Percentiles rank a stretch among this genome's conserved stretches.
These are phyloP conservation scores for Scaptomyza graminum DNA, from an alignment of 1,140 invertebrate genomes.

Conservation along the genomic window DNA sequence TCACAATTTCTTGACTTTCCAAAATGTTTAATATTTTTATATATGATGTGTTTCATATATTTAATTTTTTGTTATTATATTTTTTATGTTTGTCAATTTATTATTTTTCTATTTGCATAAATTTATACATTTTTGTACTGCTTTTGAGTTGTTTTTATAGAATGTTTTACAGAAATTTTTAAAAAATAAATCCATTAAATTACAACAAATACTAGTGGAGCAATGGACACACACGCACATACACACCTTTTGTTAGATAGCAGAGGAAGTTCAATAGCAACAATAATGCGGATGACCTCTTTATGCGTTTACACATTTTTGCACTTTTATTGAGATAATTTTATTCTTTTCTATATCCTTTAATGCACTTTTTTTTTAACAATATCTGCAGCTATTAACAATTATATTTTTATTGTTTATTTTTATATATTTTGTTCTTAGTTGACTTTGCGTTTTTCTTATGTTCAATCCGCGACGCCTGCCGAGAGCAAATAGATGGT, in stretches of 20 bases:
- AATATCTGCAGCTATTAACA: constrained; percentile 11
- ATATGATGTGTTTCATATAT: too few relatives aligned
- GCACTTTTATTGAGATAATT: constrained; percentile 2
- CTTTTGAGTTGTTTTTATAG: too few relatives aligned
- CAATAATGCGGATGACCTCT: constrained; percentile 32
- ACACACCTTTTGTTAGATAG: constrained; percentile 63
- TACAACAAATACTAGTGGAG: constrained; percentile 11
- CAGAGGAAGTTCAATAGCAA: constrained; percentile 42
- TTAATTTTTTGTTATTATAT: too few relatives aligned
- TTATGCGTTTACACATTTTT: constrained; percentile 21
- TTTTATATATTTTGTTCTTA: constrained; percentile 15
- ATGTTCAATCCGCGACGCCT: background rate
- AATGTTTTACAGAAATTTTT: too few relatives aligned
- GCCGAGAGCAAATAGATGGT: constrained; percentile 12
- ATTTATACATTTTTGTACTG: too few relatives aligned
- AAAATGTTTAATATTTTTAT: too few relatives aligned
- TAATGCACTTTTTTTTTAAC: background rate
- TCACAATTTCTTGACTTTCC: too few relatives aligned
- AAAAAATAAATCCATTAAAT: background rate
- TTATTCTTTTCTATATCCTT: background rate
- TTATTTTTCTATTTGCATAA: too few relatives aligned
- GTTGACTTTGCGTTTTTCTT: background rate
- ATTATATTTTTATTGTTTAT: constrained; percentile 21
- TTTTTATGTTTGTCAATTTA: too few relatives aligned
- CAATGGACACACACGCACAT: constrained; percentile 9